Evolutionary conservation across 2,888 invertebrate genomes (phyloP).

Genomic region (Chelonus formosanus): DNA sequence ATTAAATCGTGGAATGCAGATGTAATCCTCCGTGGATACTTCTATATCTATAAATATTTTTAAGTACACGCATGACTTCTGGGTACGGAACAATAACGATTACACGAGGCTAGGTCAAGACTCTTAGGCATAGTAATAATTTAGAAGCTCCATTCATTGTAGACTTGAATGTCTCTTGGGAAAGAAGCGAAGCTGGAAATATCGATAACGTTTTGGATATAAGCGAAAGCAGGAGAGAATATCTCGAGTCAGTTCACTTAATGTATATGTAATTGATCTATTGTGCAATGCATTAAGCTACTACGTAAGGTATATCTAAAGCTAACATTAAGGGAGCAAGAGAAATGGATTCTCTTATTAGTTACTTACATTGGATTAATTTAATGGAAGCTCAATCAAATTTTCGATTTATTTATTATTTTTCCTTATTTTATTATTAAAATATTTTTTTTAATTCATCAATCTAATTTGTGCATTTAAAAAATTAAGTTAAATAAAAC

Average conservation of each 20-base stretch:
- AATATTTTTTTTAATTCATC: neutral
- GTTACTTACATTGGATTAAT: constrained; percentile 53
- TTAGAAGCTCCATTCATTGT: constrained; percentile 50
- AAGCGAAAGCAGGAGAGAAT: constrained; percentile 5
- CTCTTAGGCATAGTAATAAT: constrained; percentile 44
- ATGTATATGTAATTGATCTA: constrained; percentile 64
- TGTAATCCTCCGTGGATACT: constrained; percentile 5
- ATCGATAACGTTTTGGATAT: neutral
- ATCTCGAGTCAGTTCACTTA: constrained; percentile 45
- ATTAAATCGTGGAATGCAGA: constrained; percentile 15
- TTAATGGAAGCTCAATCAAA: constrained; percentile 51
- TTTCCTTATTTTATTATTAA: constrained; percentile 2
- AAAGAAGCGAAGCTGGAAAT: constrained; percentile 8
- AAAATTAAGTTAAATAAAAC: too few relatives aligned
- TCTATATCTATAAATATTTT: constrained; percentile 1
- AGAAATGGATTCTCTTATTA: constrained; percentile 50
- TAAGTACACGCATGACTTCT: neutral
- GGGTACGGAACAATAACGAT: too few relatives aligned
- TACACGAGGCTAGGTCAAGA: constrained; percentile 47
- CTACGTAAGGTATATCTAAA: constrained; percentile 30
- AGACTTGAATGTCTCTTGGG: constrained; percentile 32
- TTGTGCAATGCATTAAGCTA: constrained; percentile 60
- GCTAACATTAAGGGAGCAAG: constrained; percentile 39
- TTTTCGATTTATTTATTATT: constrained; percentile 6
- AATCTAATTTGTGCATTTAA: neutral